Base-by-base conservation (phyloP, 2,113 vertebrate genomes). In the Cheirogaleus medius region DNA sequence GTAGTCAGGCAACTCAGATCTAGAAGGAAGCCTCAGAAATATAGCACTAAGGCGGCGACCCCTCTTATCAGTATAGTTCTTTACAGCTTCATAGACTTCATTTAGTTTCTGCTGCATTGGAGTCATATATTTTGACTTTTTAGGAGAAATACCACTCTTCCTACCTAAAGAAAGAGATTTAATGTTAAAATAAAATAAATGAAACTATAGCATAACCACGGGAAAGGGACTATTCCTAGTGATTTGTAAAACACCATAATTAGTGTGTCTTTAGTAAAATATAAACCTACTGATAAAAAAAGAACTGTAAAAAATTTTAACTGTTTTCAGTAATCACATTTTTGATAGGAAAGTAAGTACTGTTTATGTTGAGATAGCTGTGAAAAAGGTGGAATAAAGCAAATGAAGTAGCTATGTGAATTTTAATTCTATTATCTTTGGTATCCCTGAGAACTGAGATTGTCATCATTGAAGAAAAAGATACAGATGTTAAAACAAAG, bases 21-120 rank as follows among this genome's bases (percentile, higher is more conserved):
- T 99, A n/a, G 99, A 99, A 0, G 99, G 99, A 92, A 99, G 99
- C 37, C 99, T 99, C 96, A 99, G 98, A 97, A 99, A 99, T 98
- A 99, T 99, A 1, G 99, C 99, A 92, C 99, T 99, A 94, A 99
- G 99, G n/a, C 99, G 99, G 11, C 99, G 99, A n/a, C 99, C 99
- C 1, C 99, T 99, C 91, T 99, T 99, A 98, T 99, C 99, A 1
- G 99, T 99, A 98, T 99, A 99, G 98, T 99, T 99, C 98, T 99
- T 99, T 29, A 99, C 99, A 0, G 99, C 99, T 98, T 99, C 99
- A 11, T 99, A 99, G 32, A 99, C 99, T 97, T 99, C 99, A 49
- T 99, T 99, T 92, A 99, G 98, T 94, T 99, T 99, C 98, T 99
- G 99, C 97, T 99, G 99, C 98, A 99, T 99, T 0, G 99, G 99